Evolutionary conservation across 2,113 vertebrate genomes (phyloP).

Genomic region (Junco hyemalis): DNA sequence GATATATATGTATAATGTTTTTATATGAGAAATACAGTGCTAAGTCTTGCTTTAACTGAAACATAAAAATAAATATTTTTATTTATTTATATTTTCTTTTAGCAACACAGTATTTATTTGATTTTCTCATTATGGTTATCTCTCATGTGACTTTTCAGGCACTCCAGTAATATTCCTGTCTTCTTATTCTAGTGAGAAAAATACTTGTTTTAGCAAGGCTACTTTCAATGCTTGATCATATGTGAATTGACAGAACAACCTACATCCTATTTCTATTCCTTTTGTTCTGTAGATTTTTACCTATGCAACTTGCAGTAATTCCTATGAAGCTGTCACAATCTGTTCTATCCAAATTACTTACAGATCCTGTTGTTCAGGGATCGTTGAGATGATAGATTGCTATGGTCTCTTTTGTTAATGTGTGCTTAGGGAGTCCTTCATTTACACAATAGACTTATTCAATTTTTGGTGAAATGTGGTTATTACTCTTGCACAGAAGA

Average conservation of each 20-base stretch:
- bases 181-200: background rate
- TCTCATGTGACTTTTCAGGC: background rate
- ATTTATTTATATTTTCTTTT: background rate
- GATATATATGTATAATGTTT: background rate
- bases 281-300: conserved; percentile 30
- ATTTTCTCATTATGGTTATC: background rate
- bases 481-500: conserved; percentile 28
- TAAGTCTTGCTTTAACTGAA: background rate
- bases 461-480: conserved; percentile 65
- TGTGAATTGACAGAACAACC: background rate
- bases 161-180: background rate
- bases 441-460: conserved; percentile 61
- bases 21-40: background rate
- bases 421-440: conserved; percentile 68
- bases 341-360: conserved; percentile 60
- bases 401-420: conserved; percentile 48
- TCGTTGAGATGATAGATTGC: conserved; percentile 68
- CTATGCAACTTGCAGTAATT: conserved; percentile 28
- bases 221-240: background rate
- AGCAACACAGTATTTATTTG: background rate
- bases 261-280: background rate
- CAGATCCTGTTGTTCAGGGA: conserved; percentile 63
- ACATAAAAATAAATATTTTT: background rate
- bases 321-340: conserved; percentile 66
- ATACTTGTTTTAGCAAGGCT: background rate